Conservation (phyloP, 1,140 invertebrate genomes). For the Diorhabda carinulata region DNA sequence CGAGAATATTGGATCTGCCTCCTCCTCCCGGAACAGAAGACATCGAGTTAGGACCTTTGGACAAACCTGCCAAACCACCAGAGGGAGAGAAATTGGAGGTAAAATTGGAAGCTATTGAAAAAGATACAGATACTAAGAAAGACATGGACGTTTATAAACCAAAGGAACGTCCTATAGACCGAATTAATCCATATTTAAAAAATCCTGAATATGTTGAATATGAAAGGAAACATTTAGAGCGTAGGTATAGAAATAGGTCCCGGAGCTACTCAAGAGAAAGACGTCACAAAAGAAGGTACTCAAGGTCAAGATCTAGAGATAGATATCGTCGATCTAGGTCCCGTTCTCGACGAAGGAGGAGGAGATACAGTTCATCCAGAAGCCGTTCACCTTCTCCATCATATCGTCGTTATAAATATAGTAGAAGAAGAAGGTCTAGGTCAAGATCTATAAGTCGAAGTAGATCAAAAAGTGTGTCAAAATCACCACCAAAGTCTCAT, state of each 20-base stretch:
- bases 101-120: constrained; percentile 8
- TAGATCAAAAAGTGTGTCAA: constrained; percentile 43
- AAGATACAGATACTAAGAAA: constrained; percentile 12
- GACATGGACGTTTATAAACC: neutral
- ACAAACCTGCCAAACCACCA: constrained; percentile 23
- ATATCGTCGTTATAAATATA: constrained; percentile 38
- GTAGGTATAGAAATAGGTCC: constrained; percentile 24
- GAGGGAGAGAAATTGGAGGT: constrained; percentile 10
- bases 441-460: constrained; percentile 10
- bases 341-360: constrained; percentile 27
- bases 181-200: constrained; percentile 39
- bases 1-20: constrained; percentile 41
- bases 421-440: constrained; percentile 21
- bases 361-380: constrained; percentile 26
- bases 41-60: neutral
- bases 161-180: constrained; percentile 26
- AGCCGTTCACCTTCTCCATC: constrained; percentile 35
- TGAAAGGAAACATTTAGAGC: constrained; percentile 34
- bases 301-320: constrained; percentile 28
- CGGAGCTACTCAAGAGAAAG: constrained; percentile 37
- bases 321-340: constrained; percentile 30
- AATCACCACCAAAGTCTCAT: constrained; percentile 42
- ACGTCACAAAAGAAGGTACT: constrained; percentile 28
- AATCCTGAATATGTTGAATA: constrained; percentile 37
- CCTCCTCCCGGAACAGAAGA: constrained; percentile 44